These are phyloP conservation scores for Glossophaga mutica DNA, from an alignment of 2,797 vertebrate species.

Conservation along the genomic window DNA sequence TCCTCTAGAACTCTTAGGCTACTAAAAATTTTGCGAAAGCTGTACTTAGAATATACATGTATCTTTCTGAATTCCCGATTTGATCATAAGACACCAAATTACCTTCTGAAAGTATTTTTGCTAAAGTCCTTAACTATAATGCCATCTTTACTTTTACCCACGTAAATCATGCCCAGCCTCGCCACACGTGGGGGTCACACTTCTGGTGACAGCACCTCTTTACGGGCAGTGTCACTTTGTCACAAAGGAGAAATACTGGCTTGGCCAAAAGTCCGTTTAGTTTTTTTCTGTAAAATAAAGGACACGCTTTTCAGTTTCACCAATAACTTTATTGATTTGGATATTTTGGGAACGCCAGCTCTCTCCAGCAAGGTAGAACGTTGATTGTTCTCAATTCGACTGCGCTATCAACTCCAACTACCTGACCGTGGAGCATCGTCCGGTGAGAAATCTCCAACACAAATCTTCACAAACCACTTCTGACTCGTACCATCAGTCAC, in stretches of 20 bases:
- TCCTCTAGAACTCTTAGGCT: background rate
- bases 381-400: background rate
- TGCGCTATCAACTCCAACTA: no score
- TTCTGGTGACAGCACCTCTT: background rate
- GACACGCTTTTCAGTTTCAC: background rate
- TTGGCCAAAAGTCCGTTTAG: background rate
- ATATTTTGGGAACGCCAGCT: background rate
- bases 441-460: background rate
- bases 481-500: background rate
- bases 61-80: background rate
- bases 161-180: background rate
- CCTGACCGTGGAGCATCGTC: no score
- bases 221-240: background rate
- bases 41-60: background rate
- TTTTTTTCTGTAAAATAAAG: background rate
- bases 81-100: background rate
- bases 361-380: background rate
- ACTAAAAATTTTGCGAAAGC: background rate
- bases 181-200: background rate
- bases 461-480: background rate
- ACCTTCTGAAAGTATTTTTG: background rate
- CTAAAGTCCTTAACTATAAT: conserved; percentile 13
- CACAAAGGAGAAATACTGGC: background rate
- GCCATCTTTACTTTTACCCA: conserved; percentile 6
- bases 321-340: background rate